These are phyloP conservation scores for Coronaproctus castanopsis DNA, from an alignment of 2,888 invertebrate species.

Conservation along the genomic window DNA sequence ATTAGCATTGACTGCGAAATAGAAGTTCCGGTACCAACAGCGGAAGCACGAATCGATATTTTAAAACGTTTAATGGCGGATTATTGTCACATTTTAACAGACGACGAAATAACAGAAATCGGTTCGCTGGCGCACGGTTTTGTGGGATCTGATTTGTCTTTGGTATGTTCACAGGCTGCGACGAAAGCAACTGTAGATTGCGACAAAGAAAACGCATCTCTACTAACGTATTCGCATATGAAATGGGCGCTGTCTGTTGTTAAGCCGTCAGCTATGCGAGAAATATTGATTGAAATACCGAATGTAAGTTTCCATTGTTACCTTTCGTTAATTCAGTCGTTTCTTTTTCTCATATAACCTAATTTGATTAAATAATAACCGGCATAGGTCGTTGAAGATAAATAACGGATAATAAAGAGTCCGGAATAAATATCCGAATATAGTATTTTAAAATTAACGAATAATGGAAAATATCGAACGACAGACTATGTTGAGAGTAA, in stretches of 20 bases:
- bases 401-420: no score
- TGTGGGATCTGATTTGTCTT: slow-evolving; percentile 70
- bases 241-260: slow-evolving; percentile 42
- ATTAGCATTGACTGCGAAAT: slow-evolving; percentile 54
- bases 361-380: no score
- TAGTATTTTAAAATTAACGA: no score
- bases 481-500: no score
- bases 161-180: slow-evolving; percentile 52
- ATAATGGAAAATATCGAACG: no score
- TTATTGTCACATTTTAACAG: slow-evolving; percentile 12
- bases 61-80: slow-evolving; percentile 37
- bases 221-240: slow-evolving; percentile 33
- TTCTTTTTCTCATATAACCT: no score
- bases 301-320: slow-evolving; percentile 36
- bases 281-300: slow-evolving; percentile 67
- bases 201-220: slow-evolving; percentile 20
- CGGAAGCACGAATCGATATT: slow-evolving; percentile 43
- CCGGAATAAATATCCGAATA: no score
- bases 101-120: slow-evolving; percentile 37
- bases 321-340: no score
- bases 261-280: slow-evolving; percentile 78
- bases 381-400: no score
- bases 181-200: slow-evolving; percentile 25
- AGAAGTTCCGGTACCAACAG: slow-evolving; percentile 55
- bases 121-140: slow-evolving; percentile 65